A percentile compares a stretch with the other conserved stretches of the same genome.
Evolutionary conservation across 2,888 invertebrate species (phyloP).

Genomic region (Melanotus villosus): DNA sequence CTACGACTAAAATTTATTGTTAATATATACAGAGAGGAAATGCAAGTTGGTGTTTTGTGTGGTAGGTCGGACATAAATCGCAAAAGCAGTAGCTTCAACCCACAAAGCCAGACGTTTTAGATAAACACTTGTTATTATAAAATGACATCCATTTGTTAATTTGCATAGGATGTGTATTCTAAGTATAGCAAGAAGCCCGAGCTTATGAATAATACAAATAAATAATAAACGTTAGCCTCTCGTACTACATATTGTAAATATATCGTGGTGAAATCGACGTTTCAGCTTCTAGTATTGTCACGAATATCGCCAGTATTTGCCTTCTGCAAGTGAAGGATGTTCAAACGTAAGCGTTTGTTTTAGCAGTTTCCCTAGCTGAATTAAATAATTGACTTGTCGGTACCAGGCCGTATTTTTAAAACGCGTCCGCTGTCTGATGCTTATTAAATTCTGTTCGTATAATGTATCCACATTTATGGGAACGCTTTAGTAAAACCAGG

Average conservation of each 20-base stretch:
- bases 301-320: background rate
- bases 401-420: no score
- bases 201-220: background rate
- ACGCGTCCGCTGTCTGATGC: no score
- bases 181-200: background rate
- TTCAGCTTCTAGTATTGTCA: slow-evolving; percentile 1
- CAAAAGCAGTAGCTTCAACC: background rate
- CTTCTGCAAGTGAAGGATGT: background rate
- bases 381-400: background rate
- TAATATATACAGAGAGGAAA: slow-evolving; percentile 13
- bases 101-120: slow-evolving; percentile 23
- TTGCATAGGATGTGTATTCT: slow-evolving; percentile 44
- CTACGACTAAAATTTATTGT: slow-evolving; percentile 1
- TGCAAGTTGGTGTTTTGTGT: slow-evolving; percentile 8
- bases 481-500: no score
- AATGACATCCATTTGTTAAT: slow-evolving; percentile 53
- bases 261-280: background rate
- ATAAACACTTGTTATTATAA: slow-evolving; percentile 47
- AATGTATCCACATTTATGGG: no score
- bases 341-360: background rate
- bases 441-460: no score
- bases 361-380: background rate
- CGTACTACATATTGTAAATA: slow-evolving; percentile 4
- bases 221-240: background rate
- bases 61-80: slow-evolving; percentile 12